Base-by-base conservation (phyloP, 2,797 vertebrate genomes). In the Harpagifer antarcticus region DNA sequence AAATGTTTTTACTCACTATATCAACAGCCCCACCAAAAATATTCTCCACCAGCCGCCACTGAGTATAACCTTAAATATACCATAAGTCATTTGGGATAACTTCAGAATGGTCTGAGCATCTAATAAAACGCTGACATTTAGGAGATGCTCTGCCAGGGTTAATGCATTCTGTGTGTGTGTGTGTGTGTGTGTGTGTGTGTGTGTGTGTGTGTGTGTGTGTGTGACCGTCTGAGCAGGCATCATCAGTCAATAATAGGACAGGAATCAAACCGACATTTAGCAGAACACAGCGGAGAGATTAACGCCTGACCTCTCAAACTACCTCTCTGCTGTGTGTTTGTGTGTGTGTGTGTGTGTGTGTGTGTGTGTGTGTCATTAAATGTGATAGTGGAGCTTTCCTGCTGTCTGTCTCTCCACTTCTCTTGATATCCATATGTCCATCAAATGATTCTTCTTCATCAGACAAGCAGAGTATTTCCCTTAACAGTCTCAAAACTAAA, bases 321-420 rank as follows among this genome's bases (percentile, higher is more conserved):
- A 7, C 10, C 9, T 72, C 37, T 48, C 79, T 79, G n/a, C 7
- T 27, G 27, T 27, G 27, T 27, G 27, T 27, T 3, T 23, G 23
- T 27, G 23, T 27, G 23, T 27, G 27, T 27, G 27, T 27, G 27
- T 27, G 27, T 27, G 27, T 27, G 27, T 27, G 27, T 27, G 27
- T 27, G 27, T 27, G 27, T 27, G 27, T 19, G 40, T 16, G 76
- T 76, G 67, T 81, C n/a, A 49, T 58, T 85, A 78, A 87, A 85
- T 78, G 74, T 83, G 76, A 85, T 31, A 27, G 27, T 27, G 27
- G 27, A 27, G 45, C 33, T 37, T 37, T 37, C 8, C 8, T 7
- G 56, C 72, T 67, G 61, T 57, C 27, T 13, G 3, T 31, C 16
- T 27, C 27, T 27, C 27, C 27, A 27, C 27, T 27, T 27, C 27